A percentile compares a stretch with the other conserved stretches of the same genome.
Evolutionary conservation across 2,113 vertebrate genomes (phyloP).

Genomic region (Penelope pileata): DNA sequence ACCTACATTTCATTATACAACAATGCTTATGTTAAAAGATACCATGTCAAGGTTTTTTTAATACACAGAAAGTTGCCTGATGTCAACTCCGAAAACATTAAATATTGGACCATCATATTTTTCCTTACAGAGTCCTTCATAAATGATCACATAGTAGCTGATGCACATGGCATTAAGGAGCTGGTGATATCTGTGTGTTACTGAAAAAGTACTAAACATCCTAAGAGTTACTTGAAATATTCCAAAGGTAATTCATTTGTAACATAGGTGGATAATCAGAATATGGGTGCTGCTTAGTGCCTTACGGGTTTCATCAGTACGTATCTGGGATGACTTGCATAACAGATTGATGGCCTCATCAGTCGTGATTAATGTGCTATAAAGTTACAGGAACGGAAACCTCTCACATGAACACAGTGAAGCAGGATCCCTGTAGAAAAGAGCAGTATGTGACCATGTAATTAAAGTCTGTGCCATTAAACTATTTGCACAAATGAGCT

Average conservation of each 20-base stretch:
- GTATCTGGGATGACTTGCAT: conserved; percentile 15
- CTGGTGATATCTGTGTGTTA: neutral
- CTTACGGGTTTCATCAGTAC: conserved; percentile 1
- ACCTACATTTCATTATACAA: neutral
- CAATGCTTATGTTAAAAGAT: neutral
- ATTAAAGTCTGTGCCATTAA: conserved; percentile 1
- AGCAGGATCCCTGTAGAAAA: neutral
- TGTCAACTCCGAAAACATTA: neutral
- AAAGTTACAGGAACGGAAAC: conserved; percentile 17
- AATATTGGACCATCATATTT: neutral
- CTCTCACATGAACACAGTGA: neutral
- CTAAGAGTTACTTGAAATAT: neutral
- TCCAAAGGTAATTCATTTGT: neutral
- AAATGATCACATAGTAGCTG: neutral
- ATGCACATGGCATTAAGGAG: neutral
- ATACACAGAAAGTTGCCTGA: neutral
- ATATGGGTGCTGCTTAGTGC: neutral
- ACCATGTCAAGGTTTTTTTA: neutral
- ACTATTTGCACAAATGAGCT: neutral
- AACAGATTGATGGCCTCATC: conserved; percentile 26
- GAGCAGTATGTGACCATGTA: neutral
- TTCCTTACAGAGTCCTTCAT: neutral
- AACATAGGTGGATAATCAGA: neutral
- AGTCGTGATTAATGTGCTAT: conserved; percentile 37
- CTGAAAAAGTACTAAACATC: neutral